Percentiles rank a stretch among this genome's conserved stretches.
Conservation (phyloP, 35 echinoderm and acorn worm species). For the Holothuria glaberrima region DNA sequence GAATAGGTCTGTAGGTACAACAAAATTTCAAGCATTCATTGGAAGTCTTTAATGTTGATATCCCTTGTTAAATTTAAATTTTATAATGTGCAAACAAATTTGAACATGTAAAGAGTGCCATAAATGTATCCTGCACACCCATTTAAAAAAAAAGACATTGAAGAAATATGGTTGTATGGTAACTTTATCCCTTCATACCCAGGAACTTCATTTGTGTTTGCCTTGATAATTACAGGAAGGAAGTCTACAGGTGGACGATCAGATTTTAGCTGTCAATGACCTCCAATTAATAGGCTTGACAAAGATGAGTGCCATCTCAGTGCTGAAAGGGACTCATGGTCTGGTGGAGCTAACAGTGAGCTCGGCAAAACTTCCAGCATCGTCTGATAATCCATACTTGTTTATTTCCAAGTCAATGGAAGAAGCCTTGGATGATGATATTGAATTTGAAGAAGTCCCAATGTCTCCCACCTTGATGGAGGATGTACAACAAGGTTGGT, state of each 20-base stretch:
- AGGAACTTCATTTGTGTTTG: not conserved
- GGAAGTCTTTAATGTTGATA: too few relatives aligned
- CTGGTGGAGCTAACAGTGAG: constrained; percentile 75
- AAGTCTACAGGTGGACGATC: constrained; percentile 73
- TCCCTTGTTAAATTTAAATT: too few relatives aligned
- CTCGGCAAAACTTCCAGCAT: constrained; percentile 43
- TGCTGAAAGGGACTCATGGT: constrained; percentile 91
- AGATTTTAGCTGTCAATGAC: constrained; percentile 90
- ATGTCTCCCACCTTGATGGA: too few relatives aligned
- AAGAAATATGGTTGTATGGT: too few relatives aligned
- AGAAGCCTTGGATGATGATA: constrained; percentile 5
- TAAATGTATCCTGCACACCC: too few relatives aligned
- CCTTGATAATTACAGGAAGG: constrained; percentile 66
- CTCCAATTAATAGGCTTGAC: constrained; percentile 73
- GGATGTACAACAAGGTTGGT: too few relatives aligned
- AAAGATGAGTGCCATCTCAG: constrained; percentile 83
- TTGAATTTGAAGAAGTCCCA: not conserved
- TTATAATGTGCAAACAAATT: too few relatives aligned
- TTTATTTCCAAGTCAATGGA: constrained; percentile 33
- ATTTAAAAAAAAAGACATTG: too few relatives aligned
- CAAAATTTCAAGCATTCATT: too few relatives aligned
- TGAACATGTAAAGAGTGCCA: too few relatives aligned
- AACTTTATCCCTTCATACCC: too few relatives aligned
- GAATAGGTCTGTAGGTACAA: too few relatives aligned
- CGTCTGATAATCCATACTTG: constrained; percentile 14